phyloP scores from a whole-genome alignment of 2,888 invertebrate genomes.

The Cosmia trapezina region DNA sequence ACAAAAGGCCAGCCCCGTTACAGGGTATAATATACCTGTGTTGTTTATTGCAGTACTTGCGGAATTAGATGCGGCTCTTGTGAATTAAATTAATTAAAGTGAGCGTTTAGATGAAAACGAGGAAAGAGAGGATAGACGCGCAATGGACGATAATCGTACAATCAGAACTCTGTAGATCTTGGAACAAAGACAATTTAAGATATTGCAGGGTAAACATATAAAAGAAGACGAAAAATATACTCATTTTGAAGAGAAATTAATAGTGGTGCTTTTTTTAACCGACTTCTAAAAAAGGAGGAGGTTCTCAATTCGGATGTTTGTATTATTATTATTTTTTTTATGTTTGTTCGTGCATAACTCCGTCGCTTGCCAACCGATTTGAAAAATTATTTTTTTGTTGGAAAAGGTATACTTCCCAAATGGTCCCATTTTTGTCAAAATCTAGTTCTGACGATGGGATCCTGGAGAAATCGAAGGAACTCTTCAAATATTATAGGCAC shows the following conservation, averaged over 20 bases:
- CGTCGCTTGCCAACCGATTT: too few relatives aligned
- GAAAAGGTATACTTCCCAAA: too few relatives aligned
- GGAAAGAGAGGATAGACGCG: conserved; percentile 3
- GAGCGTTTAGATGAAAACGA: conserved; percentile 13
- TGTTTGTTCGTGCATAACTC: too few relatives aligned
- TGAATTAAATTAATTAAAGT: conserved; percentile 58
- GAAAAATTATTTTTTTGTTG: too few relatives aligned
- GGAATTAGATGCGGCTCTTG: conserved; percentile 54
- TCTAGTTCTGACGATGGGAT: too few relatives aligned
- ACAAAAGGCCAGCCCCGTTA: conserved; percentile 59
- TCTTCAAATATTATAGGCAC: too few relatives aligned
- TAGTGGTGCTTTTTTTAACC: neutral
- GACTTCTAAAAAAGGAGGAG: too few relatives aligned
- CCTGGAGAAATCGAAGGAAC: too few relatives aligned
- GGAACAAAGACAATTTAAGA: neutral
- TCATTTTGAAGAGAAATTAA: neutral
- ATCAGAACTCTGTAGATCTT: conserved; percentile 2
- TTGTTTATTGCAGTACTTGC: conserved; percentile 48
- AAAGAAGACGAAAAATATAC: neutral
- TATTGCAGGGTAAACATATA: neutral
- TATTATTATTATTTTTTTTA: too few relatives aligned
- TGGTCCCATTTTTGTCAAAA: too few relatives aligned
- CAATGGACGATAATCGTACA: conserved; percentile 9
- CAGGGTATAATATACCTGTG: conserved; percentile 45
- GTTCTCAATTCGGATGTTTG: too few relatives aligned